A percentile compares a stretch with the other conserved stretches of the same genome.
Conservation (phyloP, 2,113 vertebrate genomes). For the Colossoma macropomum region DNA sequence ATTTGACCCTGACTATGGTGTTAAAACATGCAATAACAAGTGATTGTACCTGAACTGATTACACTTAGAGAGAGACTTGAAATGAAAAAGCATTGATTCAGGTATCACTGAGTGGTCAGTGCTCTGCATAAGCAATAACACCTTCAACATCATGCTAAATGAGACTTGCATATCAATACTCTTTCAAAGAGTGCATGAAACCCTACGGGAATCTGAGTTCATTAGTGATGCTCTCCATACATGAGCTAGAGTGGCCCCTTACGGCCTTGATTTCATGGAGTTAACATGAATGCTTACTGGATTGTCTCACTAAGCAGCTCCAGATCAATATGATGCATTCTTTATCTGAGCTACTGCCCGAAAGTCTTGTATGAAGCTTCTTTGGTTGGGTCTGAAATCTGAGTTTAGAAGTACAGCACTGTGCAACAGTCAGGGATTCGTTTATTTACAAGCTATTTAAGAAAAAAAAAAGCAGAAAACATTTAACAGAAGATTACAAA, state of each 20-base stretch:
- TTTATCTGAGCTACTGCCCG: background rate
- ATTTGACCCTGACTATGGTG: background rate
- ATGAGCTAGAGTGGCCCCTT: background rate
- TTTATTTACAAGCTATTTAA: too few species aligned
- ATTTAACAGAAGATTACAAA: too few species aligned
- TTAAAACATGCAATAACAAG: slow-evolving; percentile 1
- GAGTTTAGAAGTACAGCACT: background rate
- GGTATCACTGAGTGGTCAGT: slow-evolving; percentile 20
- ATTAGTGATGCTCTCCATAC: slow-evolving; percentile 21
- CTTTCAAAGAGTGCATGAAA: slow-evolving; percentile 24
- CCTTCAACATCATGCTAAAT: background rate
- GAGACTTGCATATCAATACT: slow-evolving; percentile 36
- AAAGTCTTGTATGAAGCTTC: background rate
- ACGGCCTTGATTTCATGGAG: slow-evolving; percentile 19
- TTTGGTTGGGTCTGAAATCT: background rate
- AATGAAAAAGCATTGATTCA: slow-evolving; percentile 38
- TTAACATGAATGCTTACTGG: background rate
- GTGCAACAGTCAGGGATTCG: too few species aligned
- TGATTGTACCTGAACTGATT: background rate
- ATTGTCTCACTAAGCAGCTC: background rate
- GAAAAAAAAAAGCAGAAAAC: too few species aligned
- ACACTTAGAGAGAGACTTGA: slow-evolving; percentile 3
- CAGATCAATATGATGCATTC: slow-evolving; percentile 5
- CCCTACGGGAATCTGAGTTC: slow-evolving; percentile 2
- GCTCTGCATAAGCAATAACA: slow-evolving; percentile 8